Conservation (phyloP, 2,113 vertebrate species). For the Mustela nigripes region DNA sequence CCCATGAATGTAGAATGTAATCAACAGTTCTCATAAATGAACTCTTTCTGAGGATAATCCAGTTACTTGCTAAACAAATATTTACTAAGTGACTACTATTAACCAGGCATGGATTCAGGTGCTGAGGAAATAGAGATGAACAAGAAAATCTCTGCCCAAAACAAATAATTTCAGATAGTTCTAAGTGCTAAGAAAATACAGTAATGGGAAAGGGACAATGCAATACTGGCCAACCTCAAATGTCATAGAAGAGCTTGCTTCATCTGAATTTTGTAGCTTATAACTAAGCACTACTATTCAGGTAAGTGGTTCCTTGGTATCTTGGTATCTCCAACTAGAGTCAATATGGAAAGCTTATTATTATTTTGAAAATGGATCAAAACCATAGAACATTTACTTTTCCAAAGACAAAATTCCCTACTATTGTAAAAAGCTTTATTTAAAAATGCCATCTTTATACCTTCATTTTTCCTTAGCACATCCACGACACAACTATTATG, state of each 20-base stretch:
- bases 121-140: background rate
- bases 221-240: background rate
- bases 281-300: background rate
- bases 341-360: background rate
- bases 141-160: background rate
- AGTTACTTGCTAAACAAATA: slow-evolving; percentile 32
- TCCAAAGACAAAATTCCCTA: slow-evolving; percentile 23
- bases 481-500: slow-evolving; percentile 74
- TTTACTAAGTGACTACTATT: slow-evolving; percentile 39
- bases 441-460: slow-evolving; percentile 66
- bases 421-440: slow-evolving; percentile 45
- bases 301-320: background rate
- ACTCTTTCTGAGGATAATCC: slow-evolving; percentile 7
- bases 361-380: slow-evolving; percentile 31
- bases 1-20: background rate
- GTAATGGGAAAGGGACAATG: background rate
- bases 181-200: background rate
- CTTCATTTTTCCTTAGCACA: slow-evolving; percentile 80
- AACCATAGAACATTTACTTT: slow-evolving; percentile 18
- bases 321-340: background rate
- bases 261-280: background rate
- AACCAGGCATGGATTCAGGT: slow-evolving; percentile 21
- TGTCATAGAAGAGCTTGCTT: background rate
- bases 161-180: background rate
- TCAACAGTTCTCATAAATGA: background rate